phyloP scores from a whole-genome alignment of 2,888 invertebrate genomes.

The Drosophila rubida region DNA sequence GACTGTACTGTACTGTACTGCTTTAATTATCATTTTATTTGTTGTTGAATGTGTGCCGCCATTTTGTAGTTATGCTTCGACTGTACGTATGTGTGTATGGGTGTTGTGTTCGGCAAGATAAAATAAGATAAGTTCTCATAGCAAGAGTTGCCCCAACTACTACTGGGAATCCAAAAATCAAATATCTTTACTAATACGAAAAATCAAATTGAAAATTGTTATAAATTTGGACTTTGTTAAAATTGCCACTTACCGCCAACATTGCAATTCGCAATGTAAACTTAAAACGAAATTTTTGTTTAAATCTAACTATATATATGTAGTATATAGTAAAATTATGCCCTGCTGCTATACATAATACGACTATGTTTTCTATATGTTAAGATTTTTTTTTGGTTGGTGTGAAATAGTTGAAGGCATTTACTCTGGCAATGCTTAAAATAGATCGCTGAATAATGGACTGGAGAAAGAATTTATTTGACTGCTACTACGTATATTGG shows the following conservation, averaged over 20 bases:
- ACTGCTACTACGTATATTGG: conserved; percentile 17
- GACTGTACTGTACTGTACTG: conserved; percentile 45
- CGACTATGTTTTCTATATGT: background rate
- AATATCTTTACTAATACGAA: conserved; percentile 11
- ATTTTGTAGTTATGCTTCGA: conserved; percentile 30
- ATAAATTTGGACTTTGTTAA: conserved; percentile 28
- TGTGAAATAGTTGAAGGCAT: conserved; percentile 23
- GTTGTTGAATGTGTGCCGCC: conserved; percentile 16
- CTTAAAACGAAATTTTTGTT: conserved; percentile 51
- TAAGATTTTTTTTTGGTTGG: background rate
- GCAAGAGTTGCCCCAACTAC: conserved; percentile 64
- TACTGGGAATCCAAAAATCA: conserved; percentile 10
- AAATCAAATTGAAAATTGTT: conserved; percentile 16
- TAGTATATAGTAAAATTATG: conserved; percentile 22
- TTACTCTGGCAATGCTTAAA: conserved; percentile 50
- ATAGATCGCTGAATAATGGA: conserved; percentile 51
- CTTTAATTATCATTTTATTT: conserved; percentile 1
- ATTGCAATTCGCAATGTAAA: conserved; percentile 77
- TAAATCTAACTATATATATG: conserved; percentile 18
- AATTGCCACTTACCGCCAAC: conserved; percentile 75
- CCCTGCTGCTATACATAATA: conserved; percentile 7
- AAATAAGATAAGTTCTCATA: conserved; percentile 71
- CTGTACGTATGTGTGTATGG: conserved; percentile 25
- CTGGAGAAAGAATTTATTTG: conserved; percentile 56
- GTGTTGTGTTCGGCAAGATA: conserved; percentile 25